These are phyloP conservation scores for Crocodylus rhombifer DNA, from an alignment of 2,797 vertebrate species.

Conservation along the genomic window DNA sequence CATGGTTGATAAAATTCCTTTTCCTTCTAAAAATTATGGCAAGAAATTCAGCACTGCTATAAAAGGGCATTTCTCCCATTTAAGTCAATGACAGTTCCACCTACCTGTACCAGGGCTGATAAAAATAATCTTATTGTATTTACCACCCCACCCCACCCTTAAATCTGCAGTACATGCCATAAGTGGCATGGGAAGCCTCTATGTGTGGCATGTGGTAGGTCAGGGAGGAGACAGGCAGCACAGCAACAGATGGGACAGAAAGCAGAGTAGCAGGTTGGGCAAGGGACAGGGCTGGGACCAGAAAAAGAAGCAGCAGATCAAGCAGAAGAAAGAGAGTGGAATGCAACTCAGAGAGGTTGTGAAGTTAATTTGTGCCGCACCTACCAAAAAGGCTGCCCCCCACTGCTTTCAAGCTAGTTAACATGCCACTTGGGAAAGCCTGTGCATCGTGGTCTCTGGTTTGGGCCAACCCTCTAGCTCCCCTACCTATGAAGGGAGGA, in stretches of 20 bases:
- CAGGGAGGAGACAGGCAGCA: too few relatives aligned
- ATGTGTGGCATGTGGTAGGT: too few relatives aligned
- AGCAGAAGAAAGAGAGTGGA: too few relatives aligned
- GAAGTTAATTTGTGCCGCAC: too few relatives aligned
- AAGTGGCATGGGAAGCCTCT: too few relatives aligned
- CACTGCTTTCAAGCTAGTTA: slow-evolving; percentile 7
- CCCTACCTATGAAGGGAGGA: slow-evolving; percentile 52
- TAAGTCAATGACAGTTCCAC: slow-evolving; percentile 17
- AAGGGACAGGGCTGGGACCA: too few relatives aligned
- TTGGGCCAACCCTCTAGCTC: slow-evolving; percentile 35
- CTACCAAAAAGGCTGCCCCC: too few relatives aligned
- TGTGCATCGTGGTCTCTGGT: slow-evolving; percentile 48
- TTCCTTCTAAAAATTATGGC: neutral
- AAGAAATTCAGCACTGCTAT: neutral
- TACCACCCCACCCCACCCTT: rapidly evolving
- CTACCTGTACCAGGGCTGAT: neutral
- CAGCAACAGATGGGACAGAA: too few relatives aligned
- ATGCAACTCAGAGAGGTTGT: too few relatives aligned
- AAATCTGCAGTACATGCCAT: too few relatives aligned
- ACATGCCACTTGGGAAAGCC: slow-evolving; percentile 50
- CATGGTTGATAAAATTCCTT: neutral
- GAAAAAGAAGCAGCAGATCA: too few relatives aligned
- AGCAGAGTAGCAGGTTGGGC: too few relatives aligned
- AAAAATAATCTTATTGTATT: slow-evolving; percentile 37
- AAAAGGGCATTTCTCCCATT: neutral